Evolutionary conservation across 1,140 invertebrate genomes (phyloP).

Genomic region (Babylonia areolata): DNA sequence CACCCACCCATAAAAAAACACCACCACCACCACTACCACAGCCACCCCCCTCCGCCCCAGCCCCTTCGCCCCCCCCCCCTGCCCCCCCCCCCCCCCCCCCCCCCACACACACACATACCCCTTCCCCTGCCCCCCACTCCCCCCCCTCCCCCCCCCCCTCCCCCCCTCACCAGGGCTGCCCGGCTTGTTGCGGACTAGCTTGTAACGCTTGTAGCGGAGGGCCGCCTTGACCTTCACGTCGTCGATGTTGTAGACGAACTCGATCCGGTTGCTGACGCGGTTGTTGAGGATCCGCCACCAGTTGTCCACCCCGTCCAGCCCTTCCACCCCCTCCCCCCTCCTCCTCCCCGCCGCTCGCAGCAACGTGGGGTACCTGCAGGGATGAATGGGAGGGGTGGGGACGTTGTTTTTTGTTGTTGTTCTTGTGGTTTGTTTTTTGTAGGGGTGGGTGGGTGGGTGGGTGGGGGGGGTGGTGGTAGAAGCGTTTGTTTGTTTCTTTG

Average conservation of each 20-base stretch:
- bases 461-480: no score
- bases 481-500: neutral
- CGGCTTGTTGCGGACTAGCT: neutral
- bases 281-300: no score
- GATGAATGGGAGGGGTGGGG: neutral
- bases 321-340: neutral
- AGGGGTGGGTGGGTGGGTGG: no score
- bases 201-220: constrained; percentile 9
- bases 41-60: no score
- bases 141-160: neutral
- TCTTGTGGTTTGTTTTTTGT: neutral
- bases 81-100: no score
- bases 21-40: neutral
- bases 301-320: neutral
- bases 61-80: no score
- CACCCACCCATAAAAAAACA: no score
- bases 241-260: constrained; percentile 20
- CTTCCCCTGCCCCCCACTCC: no score
- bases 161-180: constrained; percentile 14
- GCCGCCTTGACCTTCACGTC: constrained; percentile 11
- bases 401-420: neutral
- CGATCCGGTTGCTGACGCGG: neutral
- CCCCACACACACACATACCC: no score
- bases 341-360: neutral
- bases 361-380: neutral